Conservation (phyloP, 2,113 vertebrate genomes). For the Archilochus colubris region DNA sequence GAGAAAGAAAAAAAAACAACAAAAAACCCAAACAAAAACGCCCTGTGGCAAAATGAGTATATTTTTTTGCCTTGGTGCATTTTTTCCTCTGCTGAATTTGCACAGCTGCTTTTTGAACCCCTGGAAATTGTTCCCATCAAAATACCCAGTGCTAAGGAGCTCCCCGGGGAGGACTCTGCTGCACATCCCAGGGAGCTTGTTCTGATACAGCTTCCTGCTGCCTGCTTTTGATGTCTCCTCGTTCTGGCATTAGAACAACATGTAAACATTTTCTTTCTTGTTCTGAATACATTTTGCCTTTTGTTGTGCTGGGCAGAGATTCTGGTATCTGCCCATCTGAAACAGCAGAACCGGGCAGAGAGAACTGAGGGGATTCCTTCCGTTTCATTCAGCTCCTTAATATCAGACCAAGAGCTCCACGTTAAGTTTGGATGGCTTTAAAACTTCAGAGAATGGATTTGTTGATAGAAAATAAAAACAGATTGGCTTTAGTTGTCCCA, state of each 20-base stretch:
- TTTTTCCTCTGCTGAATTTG: not conserved
- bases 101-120: not conserved
- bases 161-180: not conserved
- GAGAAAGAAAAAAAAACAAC: not conserved
- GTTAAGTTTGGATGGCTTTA: not conserved
- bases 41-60: not conserved
- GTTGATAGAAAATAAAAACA: not conserved
- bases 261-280: not conserved
- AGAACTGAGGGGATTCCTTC: not conserved
- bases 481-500: not conserved
- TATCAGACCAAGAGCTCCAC: not conserved
- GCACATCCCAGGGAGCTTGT: not conserved
- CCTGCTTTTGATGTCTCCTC: not conserved
- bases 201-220: not conserved
- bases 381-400: not conserved
- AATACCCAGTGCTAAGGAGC: not conserved
- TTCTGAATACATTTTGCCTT: not conserved
- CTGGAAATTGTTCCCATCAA: not conserved
- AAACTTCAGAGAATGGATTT: not conserved
- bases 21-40: too few relatives aligned
- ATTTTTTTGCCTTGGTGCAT: fast-evolving
- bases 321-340: not conserved
- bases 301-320: not conserved
- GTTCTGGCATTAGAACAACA: not conserved
- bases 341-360: not conserved